Percentiles rank a stretch among this genome's conserved stretches.
phyloP scores from a whole-genome alignment of 2,888 invertebrate species.

The Schrankia costaestrigalis region DNA sequence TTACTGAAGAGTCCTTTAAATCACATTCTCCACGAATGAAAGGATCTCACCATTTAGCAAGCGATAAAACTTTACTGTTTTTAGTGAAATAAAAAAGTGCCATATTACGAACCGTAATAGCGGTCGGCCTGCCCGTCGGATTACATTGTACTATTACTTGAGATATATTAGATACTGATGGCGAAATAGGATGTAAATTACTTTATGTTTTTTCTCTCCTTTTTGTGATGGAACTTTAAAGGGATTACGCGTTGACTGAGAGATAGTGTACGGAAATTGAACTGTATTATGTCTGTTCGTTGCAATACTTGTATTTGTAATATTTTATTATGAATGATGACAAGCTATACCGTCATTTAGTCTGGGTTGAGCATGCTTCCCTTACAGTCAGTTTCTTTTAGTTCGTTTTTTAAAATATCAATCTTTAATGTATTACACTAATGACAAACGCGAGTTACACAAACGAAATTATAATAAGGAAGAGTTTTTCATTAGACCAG shows the following conservation, averaged over 20 bases:
- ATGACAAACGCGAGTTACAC: too few relatives aligned
- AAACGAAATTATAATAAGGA: too few relatives aligned
- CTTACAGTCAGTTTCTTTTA: too few relatives aligned
- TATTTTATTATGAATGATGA: constrained; percentile 2
- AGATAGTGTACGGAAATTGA: constrained; percentile 5
- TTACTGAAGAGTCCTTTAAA: neutral
- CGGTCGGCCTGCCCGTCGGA: constrained; percentile 13
- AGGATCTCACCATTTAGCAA: constrained; percentile 11
- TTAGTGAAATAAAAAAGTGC: constrained; percentile 27
- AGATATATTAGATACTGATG: constrained; percentile 26
- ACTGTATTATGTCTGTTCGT: neutral
- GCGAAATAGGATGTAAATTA: constrained; percentile 27
- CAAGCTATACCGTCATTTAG: neutral
- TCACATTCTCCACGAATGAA: neutral
- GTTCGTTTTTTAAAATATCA: too few relatives aligned
- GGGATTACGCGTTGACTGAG: constrained; percentile 15
- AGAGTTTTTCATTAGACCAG: too few relatives aligned
- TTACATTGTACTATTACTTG: constrained; percentile 25
- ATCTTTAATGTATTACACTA: too few relatives aligned
- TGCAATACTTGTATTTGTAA: too few relatives aligned
- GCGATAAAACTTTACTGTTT: constrained; percentile 27
- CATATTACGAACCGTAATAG: constrained; percentile 14
- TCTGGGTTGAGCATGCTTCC: too few relatives aligned
- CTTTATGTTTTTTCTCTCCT: constrained; percentile 14
- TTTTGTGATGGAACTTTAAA: constrained; percentile 19